These are phyloP conservation scores for Onychostoma macrolepis DNA, from an alignment of 2,113 vertebrate species.

Conservation along the genomic window DNA sequence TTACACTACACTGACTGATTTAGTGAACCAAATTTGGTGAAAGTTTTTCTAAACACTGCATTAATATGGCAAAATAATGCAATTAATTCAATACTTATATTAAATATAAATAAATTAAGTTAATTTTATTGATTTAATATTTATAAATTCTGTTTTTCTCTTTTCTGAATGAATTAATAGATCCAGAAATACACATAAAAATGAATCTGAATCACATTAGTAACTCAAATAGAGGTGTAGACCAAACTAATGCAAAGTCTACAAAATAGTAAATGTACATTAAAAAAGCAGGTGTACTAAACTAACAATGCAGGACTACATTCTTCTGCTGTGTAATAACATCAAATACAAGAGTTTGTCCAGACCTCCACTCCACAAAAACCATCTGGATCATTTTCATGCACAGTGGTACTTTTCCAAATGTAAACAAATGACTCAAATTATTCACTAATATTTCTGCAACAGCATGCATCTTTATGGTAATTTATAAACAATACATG, in stretches of 20 bases:
- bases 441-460: slow-evolving; percentile 50
- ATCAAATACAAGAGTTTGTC: not conserved
- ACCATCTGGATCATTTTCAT: slow-evolving; percentile 39
- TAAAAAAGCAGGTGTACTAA: not conserved
- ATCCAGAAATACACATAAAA: not conserved
- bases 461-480: slow-evolving; percentile 49
- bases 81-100: not conserved
- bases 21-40: not conserved
- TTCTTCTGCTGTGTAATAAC: not conserved
- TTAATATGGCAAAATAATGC: not conserved
- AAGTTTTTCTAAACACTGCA: not conserved
- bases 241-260: not conserved
- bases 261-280: not conserved
- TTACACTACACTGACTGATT: not conserved
- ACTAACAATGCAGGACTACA: not conserved
- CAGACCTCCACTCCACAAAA: slow-evolving; percentile 24
- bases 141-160: not conserved
- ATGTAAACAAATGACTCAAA: slow-evolving; percentile 56
- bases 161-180: not conserved
- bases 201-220: not conserved
- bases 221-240: not conserved
- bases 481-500: slow-evolving; percentile 59
- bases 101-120: no score
- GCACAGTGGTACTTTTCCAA: slow-evolving; percentile 46
- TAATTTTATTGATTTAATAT: no score